Evolutionary conservation across 2,797 vertebrate genomes (phyloP).

Genomic region (Salarias fasciatus): DNA sequence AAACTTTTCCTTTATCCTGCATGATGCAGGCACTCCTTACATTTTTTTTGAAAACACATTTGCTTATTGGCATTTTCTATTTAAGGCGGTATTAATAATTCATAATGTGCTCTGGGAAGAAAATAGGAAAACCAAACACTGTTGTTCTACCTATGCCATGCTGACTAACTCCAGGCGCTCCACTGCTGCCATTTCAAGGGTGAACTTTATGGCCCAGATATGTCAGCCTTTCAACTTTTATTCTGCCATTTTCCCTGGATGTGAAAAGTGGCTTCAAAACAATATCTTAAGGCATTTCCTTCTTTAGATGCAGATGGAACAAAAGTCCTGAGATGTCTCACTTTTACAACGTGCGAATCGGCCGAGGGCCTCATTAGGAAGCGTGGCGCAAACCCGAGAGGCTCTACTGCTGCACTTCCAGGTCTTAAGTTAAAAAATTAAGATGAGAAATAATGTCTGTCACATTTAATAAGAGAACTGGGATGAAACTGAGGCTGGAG

Average conservation of each 20-base stretch:
- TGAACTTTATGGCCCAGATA: conserved; percentile 63
- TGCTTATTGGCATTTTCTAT: conserved; percentile 64
- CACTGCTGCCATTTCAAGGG: conserved; percentile 41
- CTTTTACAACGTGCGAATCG: conserved; percentile 55
- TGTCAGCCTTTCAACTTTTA: conserved; percentile 58
- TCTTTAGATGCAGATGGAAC: conserved; percentile 44
- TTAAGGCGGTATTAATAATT: conserved; percentile 70
- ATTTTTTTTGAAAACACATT: conserved; percentile 49
- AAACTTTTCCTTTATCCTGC: conserved; percentile 40
- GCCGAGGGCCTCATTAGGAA: conserved; percentile 50
- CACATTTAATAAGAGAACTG: conserved; percentile 47
- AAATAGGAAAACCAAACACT: conserved; percentile 45
- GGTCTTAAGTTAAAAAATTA: conserved; percentile 26
- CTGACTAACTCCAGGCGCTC: conserved; percentile 49
- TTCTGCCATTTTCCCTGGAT: conserved; percentile 31
- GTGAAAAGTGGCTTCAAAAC: conserved; percentile 38
- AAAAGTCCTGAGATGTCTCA: conserved; percentile 42
- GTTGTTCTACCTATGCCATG: conserved; percentile 53
- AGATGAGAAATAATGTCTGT: conserved; percentile 35
- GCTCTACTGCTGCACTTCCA: conserved; percentile 22
- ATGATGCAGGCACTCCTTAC: conserved; percentile 20
- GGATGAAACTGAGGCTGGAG: conserved; percentile 38
- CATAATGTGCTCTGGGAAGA: conserved; percentile 46
- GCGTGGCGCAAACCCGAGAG: conserved; percentile 28
- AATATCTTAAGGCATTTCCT: conserved; percentile 40